These are phyloP conservation scores for Sebastes matsubarae DNA, from an alignment of 2,797 vertebrate genomes.

Conservation along the genomic window DNA sequence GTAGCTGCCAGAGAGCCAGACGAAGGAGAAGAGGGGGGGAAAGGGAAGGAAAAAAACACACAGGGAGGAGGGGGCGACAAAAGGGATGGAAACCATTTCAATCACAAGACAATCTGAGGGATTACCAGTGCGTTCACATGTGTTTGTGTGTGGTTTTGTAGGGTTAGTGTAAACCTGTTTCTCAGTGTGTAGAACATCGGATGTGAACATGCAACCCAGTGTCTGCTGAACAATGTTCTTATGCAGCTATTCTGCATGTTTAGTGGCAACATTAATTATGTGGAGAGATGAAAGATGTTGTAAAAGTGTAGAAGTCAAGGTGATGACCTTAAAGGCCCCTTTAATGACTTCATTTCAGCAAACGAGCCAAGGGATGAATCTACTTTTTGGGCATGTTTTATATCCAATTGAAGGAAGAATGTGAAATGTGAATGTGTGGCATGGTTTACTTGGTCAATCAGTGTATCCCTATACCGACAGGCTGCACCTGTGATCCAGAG, in stretches of 20 bases:
- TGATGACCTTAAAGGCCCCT: background rate
- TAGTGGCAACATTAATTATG: background rate
- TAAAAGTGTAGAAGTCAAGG: background rate
- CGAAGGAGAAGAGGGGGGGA: background rate
- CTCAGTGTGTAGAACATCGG: background rate
- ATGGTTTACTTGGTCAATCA: background rate
- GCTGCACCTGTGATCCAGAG: background rate
- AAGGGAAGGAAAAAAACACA: background rate
- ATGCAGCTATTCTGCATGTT: background rate
- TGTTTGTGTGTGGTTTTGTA: background rate
- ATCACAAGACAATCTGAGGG: background rate
- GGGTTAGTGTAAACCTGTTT: background rate
- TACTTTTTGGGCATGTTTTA: background rate
- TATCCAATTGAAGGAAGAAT: background rate
- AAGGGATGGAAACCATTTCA: background rate
- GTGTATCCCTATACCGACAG: background rate
- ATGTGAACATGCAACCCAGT: background rate
- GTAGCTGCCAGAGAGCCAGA: constrained; percentile 26
- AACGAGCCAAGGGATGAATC: background rate
- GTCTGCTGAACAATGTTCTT: background rate
- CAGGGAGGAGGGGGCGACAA: background rate
- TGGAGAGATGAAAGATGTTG: background rate
- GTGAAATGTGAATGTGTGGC: background rate
- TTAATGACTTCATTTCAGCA: background rate
- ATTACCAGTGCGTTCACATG: background rate